Evolutionary conservation across 2,797 vertebrate species (phyloP), one percentile per base, ranked within the genome.

Genomic region (Hipposideros larvatus): DNA sequence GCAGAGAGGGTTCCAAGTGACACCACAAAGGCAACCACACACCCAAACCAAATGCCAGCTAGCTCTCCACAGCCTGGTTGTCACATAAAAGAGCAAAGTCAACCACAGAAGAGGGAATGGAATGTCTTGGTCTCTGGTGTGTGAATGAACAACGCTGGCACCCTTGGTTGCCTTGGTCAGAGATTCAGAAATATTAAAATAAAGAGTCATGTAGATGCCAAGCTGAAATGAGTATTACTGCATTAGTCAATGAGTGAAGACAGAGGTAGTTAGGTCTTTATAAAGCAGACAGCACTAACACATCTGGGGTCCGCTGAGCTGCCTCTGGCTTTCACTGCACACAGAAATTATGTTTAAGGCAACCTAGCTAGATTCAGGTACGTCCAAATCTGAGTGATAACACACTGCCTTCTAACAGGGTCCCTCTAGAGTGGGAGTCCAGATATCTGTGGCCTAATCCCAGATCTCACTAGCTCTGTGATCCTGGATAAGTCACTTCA

Each of bases 101-200:
- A 66, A 48, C 14, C 43, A 59, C 85, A 68, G 16, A 51, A 53
- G 37, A 71, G 5, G 84, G 26, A 61, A 10, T n/a, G 84, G 26
- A 61, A 10, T n/a, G 22, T n/a, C 22, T 90, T 61, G 1, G 8
- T 48, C 18, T 85, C 82, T 10, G n/a, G 11, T 2, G 3, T 15
- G 46, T 22, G 18, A 78, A 41, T 26, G 11, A n/a, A n/a, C 75
- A 87, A 34, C 66, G 16, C 37, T 21, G 4, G 86, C 37, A 37
- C 8, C n/a, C 31, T 24, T 61, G 57, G 9, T 43, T 74, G 68
- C 11, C 59, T 28, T 74, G 48, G 79, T 51, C 70, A 92, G 55
- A 90, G 41, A 92, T 68, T 80, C 34, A 57, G 59, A 87, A 91
- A 94, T n/a, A 73, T 14, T 41, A 37, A 73, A 82, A 37, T 41